These are phyloP conservation scores for Thryonomys swinderianus DNA, from an alignment of 2,113 vertebrate genomes.

Conservation along the genomic window DNA sequence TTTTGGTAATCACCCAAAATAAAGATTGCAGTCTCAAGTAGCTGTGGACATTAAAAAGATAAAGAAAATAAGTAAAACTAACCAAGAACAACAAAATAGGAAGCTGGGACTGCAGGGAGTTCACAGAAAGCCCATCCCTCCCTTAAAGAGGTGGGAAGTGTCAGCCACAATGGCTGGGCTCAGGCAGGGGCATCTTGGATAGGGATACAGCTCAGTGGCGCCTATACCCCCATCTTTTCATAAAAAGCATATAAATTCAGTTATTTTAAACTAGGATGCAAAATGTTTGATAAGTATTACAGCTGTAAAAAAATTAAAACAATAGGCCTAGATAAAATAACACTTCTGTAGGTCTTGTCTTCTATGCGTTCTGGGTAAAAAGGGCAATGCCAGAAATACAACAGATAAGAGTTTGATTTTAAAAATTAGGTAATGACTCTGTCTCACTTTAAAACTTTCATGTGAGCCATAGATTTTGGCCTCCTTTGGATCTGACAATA, in stretches of 20 bases:
- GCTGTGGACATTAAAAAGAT: background rate
- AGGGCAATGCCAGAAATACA: background rate
- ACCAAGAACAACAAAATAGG: background rate
- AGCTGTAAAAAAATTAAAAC: background rate
- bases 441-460: background rate
- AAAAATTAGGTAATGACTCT: background rate
- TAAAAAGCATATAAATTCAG: background rate
- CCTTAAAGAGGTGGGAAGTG: accelerated
- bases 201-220: background rate
- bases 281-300: background rate
- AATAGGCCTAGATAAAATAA: background rate
- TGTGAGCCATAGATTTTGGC: background rate
- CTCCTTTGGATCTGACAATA: background rate
- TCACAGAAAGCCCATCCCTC: accelerated
- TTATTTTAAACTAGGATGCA: background rate
- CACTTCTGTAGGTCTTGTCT: background rate
- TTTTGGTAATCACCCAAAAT: constrained; percentile 16
- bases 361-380: background rate
- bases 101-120: accelerated
- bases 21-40: background rate
- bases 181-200: too few relatives aligned
- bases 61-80: background rate
- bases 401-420: background rate
- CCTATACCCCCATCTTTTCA: background rate
- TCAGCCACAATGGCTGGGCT: accelerated